Conservation (phyloP, 2,797 vertebrate species). For the Epinephelus coioides region DNA sequence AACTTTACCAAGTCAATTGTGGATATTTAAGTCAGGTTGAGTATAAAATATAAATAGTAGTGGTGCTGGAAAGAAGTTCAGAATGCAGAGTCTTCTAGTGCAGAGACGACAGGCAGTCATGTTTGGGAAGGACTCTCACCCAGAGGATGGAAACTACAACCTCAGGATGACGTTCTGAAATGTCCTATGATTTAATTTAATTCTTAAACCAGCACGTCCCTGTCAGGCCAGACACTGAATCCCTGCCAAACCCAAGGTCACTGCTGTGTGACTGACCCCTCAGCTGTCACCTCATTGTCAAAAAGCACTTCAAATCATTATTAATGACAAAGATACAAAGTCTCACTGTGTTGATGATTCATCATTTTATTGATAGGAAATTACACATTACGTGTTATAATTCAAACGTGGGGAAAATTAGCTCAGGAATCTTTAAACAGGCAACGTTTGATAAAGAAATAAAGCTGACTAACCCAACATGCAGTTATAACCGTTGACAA, state of each 20-base stretch:
- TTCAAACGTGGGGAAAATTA: constrained; percentile 1
- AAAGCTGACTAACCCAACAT: background rate
- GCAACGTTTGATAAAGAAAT: background rate
- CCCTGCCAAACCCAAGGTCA: background rate
- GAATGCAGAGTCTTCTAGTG: constrained; percentile 49
- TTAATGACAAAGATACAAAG: constrained; percentile 32
- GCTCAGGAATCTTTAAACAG: background rate
- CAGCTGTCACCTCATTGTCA: constrained; percentile 7
- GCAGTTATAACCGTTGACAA: background rate
- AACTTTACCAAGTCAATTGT: background rate
- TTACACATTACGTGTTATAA: background rate
- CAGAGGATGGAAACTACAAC: background rate
- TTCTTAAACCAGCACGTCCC: background rate
- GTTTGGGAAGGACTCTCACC: background rate
- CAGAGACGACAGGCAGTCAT: constrained; percentile 28
- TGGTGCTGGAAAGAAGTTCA: constrained; percentile 47
- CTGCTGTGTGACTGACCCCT: background rate
- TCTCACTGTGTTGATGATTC: background rate
- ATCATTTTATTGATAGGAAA: constrained; percentile 56
- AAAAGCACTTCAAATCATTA: background rate
- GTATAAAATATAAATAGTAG: background rate
- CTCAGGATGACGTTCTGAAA: background rate
- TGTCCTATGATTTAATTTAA: constrained; percentile 4
- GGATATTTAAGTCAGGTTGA: background rate
- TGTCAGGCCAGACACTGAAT: background rate